phyloP scores from a whole-genome alignment of 2,888 invertebrate genomes.

The Muschampia plurimacula region DNA sequence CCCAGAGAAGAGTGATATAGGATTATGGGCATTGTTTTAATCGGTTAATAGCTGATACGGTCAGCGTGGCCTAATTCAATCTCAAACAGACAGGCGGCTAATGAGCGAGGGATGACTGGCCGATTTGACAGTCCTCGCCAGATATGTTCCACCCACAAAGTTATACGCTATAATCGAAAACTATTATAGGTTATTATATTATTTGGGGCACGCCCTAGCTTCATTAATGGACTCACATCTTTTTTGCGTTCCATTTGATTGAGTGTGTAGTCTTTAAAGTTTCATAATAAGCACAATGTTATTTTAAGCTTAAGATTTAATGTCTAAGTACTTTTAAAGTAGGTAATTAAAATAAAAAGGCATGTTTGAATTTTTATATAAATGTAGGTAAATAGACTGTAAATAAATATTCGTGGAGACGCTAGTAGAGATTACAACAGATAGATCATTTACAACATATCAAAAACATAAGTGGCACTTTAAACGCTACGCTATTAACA shows the following conservation, averaged over 20 bases:
- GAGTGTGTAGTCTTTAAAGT: slow-evolving; percentile 14
- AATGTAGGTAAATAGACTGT: too few relatives aligned
- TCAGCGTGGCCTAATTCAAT: slow-evolving; percentile 78
- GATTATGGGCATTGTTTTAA: slow-evolving; percentile 64
- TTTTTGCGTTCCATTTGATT: slow-evolving; percentile 16
- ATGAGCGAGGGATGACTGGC: slow-evolving; percentile 79
- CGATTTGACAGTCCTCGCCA: slow-evolving; percentile 60
- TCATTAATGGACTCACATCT: slow-evolving; percentile 26
- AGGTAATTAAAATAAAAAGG: background rate
- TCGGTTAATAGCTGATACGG: slow-evolving; percentile 66
- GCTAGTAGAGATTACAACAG: background rate
- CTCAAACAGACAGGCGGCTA: slow-evolving; percentile 69
- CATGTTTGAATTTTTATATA: too few relatives aligned
- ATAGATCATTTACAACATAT: background rate
- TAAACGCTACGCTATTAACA: slow-evolving; percentile 23
- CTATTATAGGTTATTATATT: slow-evolving; percentile 37
- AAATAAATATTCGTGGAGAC: too few relatives aligned
- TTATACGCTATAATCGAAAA: slow-evolving; percentile 56
- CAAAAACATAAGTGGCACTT: background rate
- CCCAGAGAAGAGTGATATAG: slow-evolving; percentile 19
- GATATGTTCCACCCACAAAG: slow-evolving; percentile 60
- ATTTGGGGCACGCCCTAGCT: slow-evolving; percentile 17
- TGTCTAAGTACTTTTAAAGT: background rate
- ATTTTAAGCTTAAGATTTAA: slow-evolving; percentile 4
- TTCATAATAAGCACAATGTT: background rate